Conservation (phyloP, 2,113 vertebrate genomes). For the Tachysurus fulvidraco region DNA sequence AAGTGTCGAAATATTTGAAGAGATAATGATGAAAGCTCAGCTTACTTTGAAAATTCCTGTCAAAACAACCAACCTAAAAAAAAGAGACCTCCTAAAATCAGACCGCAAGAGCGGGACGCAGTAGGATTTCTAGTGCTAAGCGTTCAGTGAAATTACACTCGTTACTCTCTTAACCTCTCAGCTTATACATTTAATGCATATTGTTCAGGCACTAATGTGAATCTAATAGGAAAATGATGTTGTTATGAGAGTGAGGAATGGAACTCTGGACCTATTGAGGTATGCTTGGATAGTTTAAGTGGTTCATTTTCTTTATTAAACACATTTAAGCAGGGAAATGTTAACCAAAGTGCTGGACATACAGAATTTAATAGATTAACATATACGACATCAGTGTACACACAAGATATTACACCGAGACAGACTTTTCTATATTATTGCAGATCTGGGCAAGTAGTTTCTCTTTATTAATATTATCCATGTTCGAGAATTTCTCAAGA, state of each 20-base stretch:
- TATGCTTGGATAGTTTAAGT: background rate
- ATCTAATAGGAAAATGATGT: background rate
- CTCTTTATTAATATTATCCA: background rate
- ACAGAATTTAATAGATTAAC: background rate
- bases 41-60: background rate
- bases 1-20: background rate
- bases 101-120: constrained; percentile 13
- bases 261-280: background rate
- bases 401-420: background rate
- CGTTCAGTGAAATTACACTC: background rate
- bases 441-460: background rate
- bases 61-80: background rate
- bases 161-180: background rate
- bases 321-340: background rate
- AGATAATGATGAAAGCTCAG: background rate
- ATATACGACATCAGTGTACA: background rate
- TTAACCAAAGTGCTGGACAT: background rate
- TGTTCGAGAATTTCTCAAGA: background rate
- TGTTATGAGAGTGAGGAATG: background rate
- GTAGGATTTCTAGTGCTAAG: background rate
- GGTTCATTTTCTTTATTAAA: background rate
- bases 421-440: background rate
- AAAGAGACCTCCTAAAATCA: background rate
- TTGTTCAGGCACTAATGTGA: background rate
- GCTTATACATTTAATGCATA: background rate